These are phyloP conservation scores for Eupithecia subumbrata DNA, from an alignment of 2,888 invertebrate species.

Conservation along the genomic window DNA sequence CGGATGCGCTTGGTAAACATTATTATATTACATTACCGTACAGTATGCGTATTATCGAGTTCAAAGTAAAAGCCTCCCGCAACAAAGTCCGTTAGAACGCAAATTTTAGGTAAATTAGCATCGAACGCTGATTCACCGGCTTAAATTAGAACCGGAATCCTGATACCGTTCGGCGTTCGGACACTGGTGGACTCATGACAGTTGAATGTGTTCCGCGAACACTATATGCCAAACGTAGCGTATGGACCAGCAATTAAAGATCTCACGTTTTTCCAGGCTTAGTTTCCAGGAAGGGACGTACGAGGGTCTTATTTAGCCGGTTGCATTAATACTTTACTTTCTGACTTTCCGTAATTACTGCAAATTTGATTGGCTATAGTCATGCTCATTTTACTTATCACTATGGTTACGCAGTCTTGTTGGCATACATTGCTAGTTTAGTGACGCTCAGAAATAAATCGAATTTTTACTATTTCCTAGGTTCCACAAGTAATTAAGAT, in stretches of 20 bases:
- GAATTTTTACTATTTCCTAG: too few relatives aligned
- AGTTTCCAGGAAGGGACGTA: slow-evolving; percentile 41
- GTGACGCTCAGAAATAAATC: too few relatives aligned
- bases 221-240: slow-evolving; percentile 62
- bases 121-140: slow-evolving; percentile 67
- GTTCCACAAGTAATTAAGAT: too few relatives aligned
- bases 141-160: slow-evolving; percentile 77
- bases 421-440: slow-evolving; percentile 33
- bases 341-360: slow-evolving; percentile 55
- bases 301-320: slow-evolving; percentile 48
- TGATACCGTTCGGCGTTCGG: slow-evolving; percentile 71
- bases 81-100: slow-evolving; percentile 61
- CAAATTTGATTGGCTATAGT: slow-evolving; percentile 55
- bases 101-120: slow-evolving; percentile 74
- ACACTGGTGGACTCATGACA: slow-evolving; percentile 60
- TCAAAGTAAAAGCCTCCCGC: slow-evolving; percentile 46
- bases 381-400: slow-evolving; percentile 57
- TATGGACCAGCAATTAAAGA: slow-evolving; percentile 54
- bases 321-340: slow-evolving; percentile 49
- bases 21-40: slow-evolving; percentile 11
- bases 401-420: slow-evolving; percentile 45
- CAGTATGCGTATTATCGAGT: slow-evolving; percentile 8
- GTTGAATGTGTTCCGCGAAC: slow-evolving; percentile 72
- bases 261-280: slow-evolving; percentile 41
- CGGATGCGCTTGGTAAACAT: slow-evolving; percentile 2